Evolutionary conservation across 2,888 invertebrate genomes (phyloP).

Genomic region (Aleiodes alternator): DNA sequence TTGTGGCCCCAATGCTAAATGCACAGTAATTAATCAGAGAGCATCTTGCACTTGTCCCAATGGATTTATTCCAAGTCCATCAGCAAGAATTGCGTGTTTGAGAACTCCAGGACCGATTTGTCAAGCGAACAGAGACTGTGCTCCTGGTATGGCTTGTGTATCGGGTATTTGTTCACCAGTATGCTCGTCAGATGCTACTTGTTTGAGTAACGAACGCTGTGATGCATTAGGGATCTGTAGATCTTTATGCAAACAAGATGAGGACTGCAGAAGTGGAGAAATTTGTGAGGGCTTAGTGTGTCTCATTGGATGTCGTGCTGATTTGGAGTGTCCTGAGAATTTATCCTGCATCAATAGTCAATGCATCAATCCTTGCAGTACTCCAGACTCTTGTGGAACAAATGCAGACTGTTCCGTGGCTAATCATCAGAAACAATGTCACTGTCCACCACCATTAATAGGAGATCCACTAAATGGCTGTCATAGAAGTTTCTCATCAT

Average conservation of each 20-base stretch:
- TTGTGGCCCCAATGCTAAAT: slow-evolving; percentile 90
- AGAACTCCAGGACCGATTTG: slow-evolving; percentile 87
- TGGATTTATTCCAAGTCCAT: slow-evolving; percentile 90
- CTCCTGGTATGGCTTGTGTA: slow-evolving; percentile 83
- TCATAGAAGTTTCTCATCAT: slow-evolving; percentile 81
- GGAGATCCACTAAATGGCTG: slow-evolving; percentile 88
- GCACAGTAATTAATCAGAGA: slow-evolving; percentile 87
- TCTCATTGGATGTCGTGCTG: slow-evolving; percentile 86
- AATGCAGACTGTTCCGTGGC: slow-evolving; percentile 85
- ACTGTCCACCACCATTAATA: slow-evolving; percentile 82
- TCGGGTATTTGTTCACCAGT: slow-evolving; percentile 85
- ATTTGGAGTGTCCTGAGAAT: slow-evolving; percentile 84
- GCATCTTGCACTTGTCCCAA: slow-evolving; percentile 87
- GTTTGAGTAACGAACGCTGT: slow-evolving; percentile 89
- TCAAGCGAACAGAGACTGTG: slow-evolving; percentile 86
- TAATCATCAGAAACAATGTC: slow-evolving; percentile 85
- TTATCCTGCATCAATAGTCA: slow-evolving; percentile 87
- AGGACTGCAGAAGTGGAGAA: slow-evolving; percentile 91
- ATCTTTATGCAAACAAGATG: slow-evolving; percentile 88
- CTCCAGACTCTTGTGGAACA: slow-evolving; percentile 88
- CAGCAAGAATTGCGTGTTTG: slow-evolving; percentile 91
- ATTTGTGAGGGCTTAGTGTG: slow-evolving; percentile 90
- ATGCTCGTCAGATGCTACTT: slow-evolving; percentile 86
- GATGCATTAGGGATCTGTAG: slow-evolving; percentile 86
- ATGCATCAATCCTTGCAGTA: slow-evolving; percentile 86